These are phyloP conservation scores for Neoarius graeffei DNA, from an alignment of 2,113 vertebrate species.

Conservation along the genomic window DNA sequence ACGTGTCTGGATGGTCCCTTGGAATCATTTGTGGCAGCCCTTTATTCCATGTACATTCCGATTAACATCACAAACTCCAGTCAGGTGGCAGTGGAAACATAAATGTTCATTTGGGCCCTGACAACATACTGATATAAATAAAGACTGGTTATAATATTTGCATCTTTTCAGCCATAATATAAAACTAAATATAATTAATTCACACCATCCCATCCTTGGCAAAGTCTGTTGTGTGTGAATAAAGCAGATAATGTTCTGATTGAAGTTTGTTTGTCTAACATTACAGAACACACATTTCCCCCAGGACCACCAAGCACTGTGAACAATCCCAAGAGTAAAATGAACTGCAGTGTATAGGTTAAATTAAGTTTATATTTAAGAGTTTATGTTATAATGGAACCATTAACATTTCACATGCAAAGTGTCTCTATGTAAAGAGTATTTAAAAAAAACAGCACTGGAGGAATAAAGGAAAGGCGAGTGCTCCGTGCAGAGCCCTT, in stretches of 20 bases:
- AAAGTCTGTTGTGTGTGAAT: constrained; percentile 15
- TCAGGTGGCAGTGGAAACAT: constrained; percentile 46
- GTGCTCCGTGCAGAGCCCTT: neutral
- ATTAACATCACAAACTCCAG: constrained; percentile 58
- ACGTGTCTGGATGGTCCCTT: constrained; percentile 58
- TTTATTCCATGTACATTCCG: constrained; percentile 64
- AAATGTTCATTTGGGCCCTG: constrained; percentile 38
- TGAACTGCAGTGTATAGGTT: constrained; percentile 39
- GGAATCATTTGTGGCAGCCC: constrained; percentile 66
- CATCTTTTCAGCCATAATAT: constrained; percentile 30
- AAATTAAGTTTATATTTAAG: constrained; percentile 32
- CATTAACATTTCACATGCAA: constrained; percentile 20
- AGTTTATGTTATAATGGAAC: neutral
- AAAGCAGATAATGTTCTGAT: constrained; percentile 33
- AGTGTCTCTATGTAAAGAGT: neutral
- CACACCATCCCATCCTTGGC: neutral
- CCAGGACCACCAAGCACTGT: constrained; percentile 18
- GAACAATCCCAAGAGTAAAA: constrained; percentile 51
- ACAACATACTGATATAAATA: constrained; percentile 47
- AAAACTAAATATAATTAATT: neutral
- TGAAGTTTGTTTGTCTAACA: constrained; percentile 35
- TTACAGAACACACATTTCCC: constrained; percentile 38
- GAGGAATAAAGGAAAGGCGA: neutral
- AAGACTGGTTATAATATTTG: constrained; percentile 31
- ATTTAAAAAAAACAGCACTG: neutral